Evolutionary conservation across 1,140 invertebrate genomes (phyloP).

Genomic region (Sipha flava): DNA sequence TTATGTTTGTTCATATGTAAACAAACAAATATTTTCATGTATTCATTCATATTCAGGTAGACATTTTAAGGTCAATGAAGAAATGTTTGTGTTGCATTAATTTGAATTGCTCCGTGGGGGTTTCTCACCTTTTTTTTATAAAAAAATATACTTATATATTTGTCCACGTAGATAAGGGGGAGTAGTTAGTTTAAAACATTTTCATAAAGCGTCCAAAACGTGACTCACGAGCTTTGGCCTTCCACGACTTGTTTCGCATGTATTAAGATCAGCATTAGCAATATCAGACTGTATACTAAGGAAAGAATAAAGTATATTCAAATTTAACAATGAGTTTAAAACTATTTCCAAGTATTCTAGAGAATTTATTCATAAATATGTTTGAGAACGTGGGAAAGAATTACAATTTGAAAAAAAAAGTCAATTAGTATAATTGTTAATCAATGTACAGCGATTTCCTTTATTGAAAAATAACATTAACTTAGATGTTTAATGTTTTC

Average conservation of each 20-base stretch:
- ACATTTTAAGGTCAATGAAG: not conserved
- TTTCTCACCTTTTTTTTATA: not conserved
- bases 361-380: not conserved
- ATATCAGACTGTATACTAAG: not conserved
- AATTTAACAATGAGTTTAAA: not conserved
- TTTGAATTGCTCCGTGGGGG: not conserved
- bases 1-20: not conserved
- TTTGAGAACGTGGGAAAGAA: not conserved
- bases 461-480: too few relatives aligned
- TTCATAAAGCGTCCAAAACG: conserved; percentile 12
- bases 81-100: not conserved
- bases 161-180: not conserved
- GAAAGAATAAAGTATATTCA: not conserved
- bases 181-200: not conserved
- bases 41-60: not conserved
- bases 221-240: conserved; percentile 23
- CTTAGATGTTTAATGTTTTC: too few relatives aligned
- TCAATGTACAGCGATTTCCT: too few relatives aligned
- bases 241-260: not conserved
- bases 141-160: not conserved
- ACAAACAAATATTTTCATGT: not conserved
- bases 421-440: too few relatives aligned
- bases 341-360: not conserved
- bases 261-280: not conserved
- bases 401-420: too few relatives aligned